Evolutionary conservation across 2,888 invertebrate genomes (phyloP), one percentile per base, ranked within the genome.

Genomic region (Xanthorhoe spadicearia): DNA sequence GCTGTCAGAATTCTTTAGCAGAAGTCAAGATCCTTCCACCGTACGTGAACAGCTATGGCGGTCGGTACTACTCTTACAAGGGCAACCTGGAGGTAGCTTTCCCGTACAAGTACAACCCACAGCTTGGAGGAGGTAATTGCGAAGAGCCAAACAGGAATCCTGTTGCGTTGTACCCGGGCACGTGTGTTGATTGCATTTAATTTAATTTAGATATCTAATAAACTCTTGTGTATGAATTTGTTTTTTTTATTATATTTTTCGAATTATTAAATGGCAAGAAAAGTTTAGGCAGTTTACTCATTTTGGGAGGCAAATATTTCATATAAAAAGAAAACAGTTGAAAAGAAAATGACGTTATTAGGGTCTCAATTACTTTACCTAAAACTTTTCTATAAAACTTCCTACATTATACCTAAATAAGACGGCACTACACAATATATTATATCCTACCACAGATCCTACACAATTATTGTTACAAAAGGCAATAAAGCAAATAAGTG

Each of bases 11-110:
- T 13, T 46, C 55, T 2, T 10, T 68, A 7, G 46, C 64, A 1
- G 70, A 71, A 23, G 59, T 71, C 5, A 59, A 62, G 57, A 51
- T 71, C 2, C 55, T 71, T 13, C 70, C 70, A 5, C 17, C 64
- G 28, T 71, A 71, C 56, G 70, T 71, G 18, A 58, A 66, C 13
- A 58, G 61, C 1, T 59, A 53, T 13, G 35, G 64, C 2, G 70
- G 66, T 3, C 9, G 43, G 1, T 70, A 65, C 46, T 43, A 35
- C n/a, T 57, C 59, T 2, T 49, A 55, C 0, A 46, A 6, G 1
- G 61, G 50, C 3, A 19, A 65, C 32, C 48, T 71, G 56, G 51
- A 61, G 23, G 55, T 71, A n/a, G 49, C 53, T 8, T 71, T 71
- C 60, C 64, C 52, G n/a, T 68, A 71, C 50, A 62, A 62, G 28